A percentile compares a stretch with the other conserved stretches of the same genome.
Evolutionary conservation across 2,113 vertebrate species (phyloP).

Genomic region (Pseudois nayaur): DNA sequence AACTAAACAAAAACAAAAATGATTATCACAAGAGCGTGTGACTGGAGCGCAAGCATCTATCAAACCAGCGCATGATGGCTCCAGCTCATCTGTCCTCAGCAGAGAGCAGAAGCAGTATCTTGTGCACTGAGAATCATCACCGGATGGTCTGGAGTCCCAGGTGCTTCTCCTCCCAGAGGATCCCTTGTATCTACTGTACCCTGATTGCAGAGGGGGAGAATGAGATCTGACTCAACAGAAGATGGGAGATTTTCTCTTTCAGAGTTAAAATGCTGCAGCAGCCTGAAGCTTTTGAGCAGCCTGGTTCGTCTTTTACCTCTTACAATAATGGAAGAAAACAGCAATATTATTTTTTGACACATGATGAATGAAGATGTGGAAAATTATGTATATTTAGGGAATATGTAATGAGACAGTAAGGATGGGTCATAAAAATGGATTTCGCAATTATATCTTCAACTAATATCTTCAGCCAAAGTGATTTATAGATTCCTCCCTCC

Average conservation of each 20-base stretch:
- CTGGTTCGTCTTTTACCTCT: slow-evolving; percentile 61
- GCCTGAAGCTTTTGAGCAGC: slow-evolving; percentile 38
- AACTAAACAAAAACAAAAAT: neutral
- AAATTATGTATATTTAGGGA: slow-evolving; percentile 58
- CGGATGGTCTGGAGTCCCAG: accelerated
- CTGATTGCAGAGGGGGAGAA: neutral
- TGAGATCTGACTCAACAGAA: slow-evolving; percentile 4
- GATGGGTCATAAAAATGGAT: slow-evolving; percentile 46
- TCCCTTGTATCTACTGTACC: neutral
- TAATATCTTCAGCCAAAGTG: neutral
- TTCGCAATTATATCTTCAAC: slow-evolving; percentile 54
- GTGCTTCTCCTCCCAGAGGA: slow-evolving; percentile 22
- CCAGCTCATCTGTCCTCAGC: accelerated
- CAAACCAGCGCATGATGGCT: accelerated
- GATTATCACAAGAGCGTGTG: neutral
- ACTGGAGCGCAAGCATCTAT: accelerated
- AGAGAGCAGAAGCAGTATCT: accelerated
- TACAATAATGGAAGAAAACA: slow-evolving; percentile 31
- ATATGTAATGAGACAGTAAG: slow-evolving; percentile 25
- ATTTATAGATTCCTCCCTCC: slow-evolving; percentile 39
- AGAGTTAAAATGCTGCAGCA: slow-evolving; percentile 43
- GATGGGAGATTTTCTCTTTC: neutral
- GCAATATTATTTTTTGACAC: slow-evolving; percentile 56
- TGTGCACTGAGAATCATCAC: neutral
- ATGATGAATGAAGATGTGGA: slow-evolving; percentile 57